These are phyloP conservation scores for Dryadula phaetusa DNA, from an alignment of 2,888 invertebrate genomes.

Conservation along the genomic window DNA sequence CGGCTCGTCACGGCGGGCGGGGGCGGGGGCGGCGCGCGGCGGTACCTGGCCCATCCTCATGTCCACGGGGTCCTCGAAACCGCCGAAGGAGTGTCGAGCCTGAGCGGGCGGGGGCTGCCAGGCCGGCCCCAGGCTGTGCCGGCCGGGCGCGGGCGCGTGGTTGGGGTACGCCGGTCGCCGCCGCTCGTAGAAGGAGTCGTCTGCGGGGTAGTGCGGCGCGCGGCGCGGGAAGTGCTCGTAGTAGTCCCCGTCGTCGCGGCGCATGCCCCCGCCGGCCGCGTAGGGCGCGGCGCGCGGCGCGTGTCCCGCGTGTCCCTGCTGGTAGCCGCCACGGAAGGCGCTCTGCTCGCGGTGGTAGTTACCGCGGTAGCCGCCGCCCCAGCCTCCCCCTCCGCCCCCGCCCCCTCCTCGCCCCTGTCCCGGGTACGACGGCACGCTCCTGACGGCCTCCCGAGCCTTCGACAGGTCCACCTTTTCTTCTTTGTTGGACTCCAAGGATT, in stretches of 20 bases:
- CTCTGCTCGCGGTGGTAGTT: conserved; percentile 62
- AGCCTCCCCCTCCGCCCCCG: conserved; percentile 75
- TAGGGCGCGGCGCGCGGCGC: not conserved
- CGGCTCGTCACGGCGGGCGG: conserved; percentile 83
- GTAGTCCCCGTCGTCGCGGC: conserved; percentile 55
- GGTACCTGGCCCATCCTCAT: conserved; percentile 62
- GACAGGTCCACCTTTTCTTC: conserved; percentile 57
- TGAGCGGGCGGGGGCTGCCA: conserved; percentile 57
- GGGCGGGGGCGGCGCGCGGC: conserved; percentile 61
- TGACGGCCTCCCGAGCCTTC: conserved; percentile 59
- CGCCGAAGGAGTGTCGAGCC: conserved; percentile 63
- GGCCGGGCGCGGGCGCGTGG: conserved; percentile 42
- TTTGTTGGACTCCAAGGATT: conserved; percentile 30
- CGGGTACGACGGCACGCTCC: conserved; percentile 86
- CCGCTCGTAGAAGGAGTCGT: conserved; percentile 54
- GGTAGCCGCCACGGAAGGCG: conserved; percentile 31
- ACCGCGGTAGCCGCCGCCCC: conserved; percentile 73
- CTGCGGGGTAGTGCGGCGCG: conserved; percentile 59
- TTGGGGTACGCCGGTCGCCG: conserved; percentile 42
- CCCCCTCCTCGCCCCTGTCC: conserved; percentile 78
- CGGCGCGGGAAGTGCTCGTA: conserved; percentile 58
- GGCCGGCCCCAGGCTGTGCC: conserved; percentile 50
- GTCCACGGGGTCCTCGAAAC: conserved; percentile 68
- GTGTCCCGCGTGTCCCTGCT: conserved; percentile 5
- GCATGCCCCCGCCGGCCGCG: conserved; percentile 48